phyloP scores from a whole-genome alignment of 2,888 invertebrate species.

The Gasteruption jaculator region DNA sequence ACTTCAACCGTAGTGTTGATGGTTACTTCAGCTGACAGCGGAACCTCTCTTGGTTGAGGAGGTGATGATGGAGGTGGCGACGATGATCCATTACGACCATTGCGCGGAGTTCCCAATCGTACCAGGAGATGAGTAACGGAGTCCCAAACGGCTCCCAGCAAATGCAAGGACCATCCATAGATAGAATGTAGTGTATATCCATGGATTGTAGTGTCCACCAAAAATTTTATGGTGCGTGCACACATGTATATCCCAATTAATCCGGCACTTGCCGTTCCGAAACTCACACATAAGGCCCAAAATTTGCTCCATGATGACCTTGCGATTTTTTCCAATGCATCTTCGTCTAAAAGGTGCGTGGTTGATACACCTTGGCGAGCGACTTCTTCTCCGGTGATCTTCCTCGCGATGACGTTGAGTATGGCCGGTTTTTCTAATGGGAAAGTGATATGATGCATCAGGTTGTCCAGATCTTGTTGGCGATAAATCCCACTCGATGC shows the following conservation, averaged over 20 bases:
- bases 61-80: too few species aligned
- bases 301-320: conserved; percentile 2
- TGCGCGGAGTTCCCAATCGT: too few species aligned
- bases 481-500: conserved; percentile 8
- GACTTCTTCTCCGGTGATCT: background rate
- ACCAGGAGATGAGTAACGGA: conserved; percentile 2
- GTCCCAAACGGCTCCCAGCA: conserved; percentile 6
- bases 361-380: conserved; percentile 3
- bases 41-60: too few species aligned
- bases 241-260: background rate
- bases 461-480: too few species aligned
- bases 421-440: too few species aligned
- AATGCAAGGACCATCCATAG: conserved; percentile 4
- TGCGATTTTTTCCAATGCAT: background rate
- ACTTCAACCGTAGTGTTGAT: too few species aligned
- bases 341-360: conserved; percentile 4
- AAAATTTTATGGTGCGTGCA: background rate
- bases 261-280: conserved; percentile 5
- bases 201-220: conserved; percentile 1
- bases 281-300: background rate
- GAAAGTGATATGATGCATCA: conserved; percentile 3
- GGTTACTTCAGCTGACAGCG: too few species aligned
- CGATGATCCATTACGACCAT: too few species aligned
- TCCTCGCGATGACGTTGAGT: too few species aligned
- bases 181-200: conserved; percentile 6